Percentiles rank a stretch among this genome's conserved stretches.
phyloP scores from a whole-genome alignment of 1,140 invertebrate species.

The Babylonia areolata region DNA sequence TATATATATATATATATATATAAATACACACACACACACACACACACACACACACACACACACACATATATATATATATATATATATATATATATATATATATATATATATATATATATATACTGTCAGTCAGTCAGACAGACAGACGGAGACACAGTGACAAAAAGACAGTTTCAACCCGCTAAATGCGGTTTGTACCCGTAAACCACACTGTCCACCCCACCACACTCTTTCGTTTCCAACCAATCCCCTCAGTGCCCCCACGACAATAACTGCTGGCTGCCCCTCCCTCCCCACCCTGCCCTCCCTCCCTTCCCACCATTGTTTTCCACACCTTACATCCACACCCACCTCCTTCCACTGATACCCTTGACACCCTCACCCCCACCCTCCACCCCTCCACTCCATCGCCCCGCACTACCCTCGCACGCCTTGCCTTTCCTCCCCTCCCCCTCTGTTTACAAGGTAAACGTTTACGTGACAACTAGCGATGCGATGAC shows the following conservation, averaged over 20 bases:
- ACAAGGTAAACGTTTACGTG: constrained; percentile 8
- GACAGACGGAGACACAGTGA: too few relatives aligned
- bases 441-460: background rate
- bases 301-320: background rate
- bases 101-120: too few relatives aligned
- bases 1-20: too few relatives aligned
- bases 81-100: too few relatives aligned
- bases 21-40: too few relatives aligned
- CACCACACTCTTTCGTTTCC: background rate
- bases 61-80: too few relatives aligned
- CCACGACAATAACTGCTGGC: background rate
- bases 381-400: background rate
- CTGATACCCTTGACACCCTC: background rate
- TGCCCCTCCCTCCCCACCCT: background rate
- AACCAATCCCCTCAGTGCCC: background rate
- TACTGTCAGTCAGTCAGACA: too few relatives aligned
- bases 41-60: too few relatives aligned
- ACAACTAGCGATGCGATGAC: background rate
- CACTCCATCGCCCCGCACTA: background rate
- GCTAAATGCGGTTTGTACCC: background rate
- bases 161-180: too few relatives aligned
- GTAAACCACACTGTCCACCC: background rate
- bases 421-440: background rate
- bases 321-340: background rate
- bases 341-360: background rate